Percentiles rank a stretch among this genome's conserved stretches.
phyloP scores from a whole-genome alignment of 2,888 invertebrate genomes.

The Eupithecia inturbata region DNA sequence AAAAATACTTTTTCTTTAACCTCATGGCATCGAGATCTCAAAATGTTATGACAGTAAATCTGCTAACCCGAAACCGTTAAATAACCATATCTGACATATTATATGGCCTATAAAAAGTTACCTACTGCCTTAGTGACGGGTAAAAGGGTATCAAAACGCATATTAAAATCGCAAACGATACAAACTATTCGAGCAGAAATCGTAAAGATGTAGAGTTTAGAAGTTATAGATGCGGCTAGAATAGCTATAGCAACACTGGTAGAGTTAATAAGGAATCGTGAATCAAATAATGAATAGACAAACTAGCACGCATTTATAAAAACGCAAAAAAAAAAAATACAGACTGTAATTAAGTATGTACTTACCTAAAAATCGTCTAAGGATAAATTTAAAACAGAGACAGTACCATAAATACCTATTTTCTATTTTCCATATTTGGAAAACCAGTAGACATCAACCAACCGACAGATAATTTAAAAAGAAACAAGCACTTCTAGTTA shows the following conservation, averaged over 20 bases:
- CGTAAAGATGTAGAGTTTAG: slow-evolving; percentile 70
- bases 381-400: neutral
- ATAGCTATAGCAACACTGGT: neutral
- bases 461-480: slow-evolving; percentile 14
- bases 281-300: neutral
- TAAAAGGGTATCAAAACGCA: slow-evolving; percentile 77
- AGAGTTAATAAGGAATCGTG: neutral
- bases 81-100: slow-evolving; percentile 81
- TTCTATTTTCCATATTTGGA: neutral
- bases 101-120: slow-evolving; percentile 79
- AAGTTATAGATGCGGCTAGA: slow-evolving; percentile 38
- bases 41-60: slow-evolving; percentile 81
- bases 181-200: slow-evolving; percentile 80
- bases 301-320: neutral
- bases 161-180: slow-evolving; percentile 79
- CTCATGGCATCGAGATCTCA: slow-evolving; percentile 71
- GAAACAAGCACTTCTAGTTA: slow-evolving; percentile 29
- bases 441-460: slow-evolving; percentile 7
- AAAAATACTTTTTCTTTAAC: slow-evolving; percentile 69
- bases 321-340: neutral
- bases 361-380: neutral
- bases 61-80: slow-evolving; percentile 74
- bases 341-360: neutral
- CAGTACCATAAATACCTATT: neutral
- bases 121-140: slow-evolving; percentile 69